phyloP scores from a whole-genome alignment of 2,113 vertebrate species.

The Melanotaenia duboulayi region DNA sequence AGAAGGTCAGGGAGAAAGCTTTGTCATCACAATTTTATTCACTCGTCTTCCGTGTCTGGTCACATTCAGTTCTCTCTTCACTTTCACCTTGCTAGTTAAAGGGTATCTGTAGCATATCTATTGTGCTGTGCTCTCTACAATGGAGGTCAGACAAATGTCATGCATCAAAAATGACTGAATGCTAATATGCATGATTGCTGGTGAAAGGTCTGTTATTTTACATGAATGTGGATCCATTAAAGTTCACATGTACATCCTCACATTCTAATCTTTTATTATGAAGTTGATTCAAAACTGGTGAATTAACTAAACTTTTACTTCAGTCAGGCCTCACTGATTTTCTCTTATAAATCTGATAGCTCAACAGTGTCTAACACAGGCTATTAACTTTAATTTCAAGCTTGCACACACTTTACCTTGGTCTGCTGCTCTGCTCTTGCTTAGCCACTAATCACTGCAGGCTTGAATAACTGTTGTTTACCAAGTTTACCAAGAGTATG shows the following conservation, averaged over 20 bases:
- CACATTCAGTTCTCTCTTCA: constrained; percentile 48
- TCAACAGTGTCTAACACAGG: constrained; percentile 47
- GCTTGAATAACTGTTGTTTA: constrained; percentile 65
- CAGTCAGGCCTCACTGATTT: constrained; percentile 18
- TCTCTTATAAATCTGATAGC: constrained; percentile 42
- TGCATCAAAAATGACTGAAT: constrained; percentile 38
- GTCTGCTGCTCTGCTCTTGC: constrained; percentile 53
- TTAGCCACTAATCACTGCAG: constrained; percentile 56
- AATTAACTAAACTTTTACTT: constrained; percentile 14
- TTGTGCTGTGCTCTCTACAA: constrained; percentile 3
- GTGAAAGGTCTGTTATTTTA: constrained; percentile 32
- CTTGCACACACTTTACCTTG: constrained; percentile 49
- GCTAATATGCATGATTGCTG: constrained; percentile 35
- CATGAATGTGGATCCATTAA: constrained; percentile 8
- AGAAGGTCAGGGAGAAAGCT: not conserved
- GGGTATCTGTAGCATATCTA: constrained; percentile 42
- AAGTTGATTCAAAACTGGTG: constrained; percentile 24
- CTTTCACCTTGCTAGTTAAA: constrained; percentile 43
- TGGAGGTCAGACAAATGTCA: constrained; percentile 59
- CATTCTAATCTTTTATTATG: constrained; percentile 5
- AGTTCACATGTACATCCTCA: constrained; percentile 24
- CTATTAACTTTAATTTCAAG: constrained; percentile 55
- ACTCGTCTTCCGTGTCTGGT: constrained; percentile 14
- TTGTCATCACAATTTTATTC: constrained; percentile 33
- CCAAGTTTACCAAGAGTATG: constrained; percentile 49